Conservation (phyloP, 2,888 invertebrate species). For the Eupithecia dodoneata region DNA sequence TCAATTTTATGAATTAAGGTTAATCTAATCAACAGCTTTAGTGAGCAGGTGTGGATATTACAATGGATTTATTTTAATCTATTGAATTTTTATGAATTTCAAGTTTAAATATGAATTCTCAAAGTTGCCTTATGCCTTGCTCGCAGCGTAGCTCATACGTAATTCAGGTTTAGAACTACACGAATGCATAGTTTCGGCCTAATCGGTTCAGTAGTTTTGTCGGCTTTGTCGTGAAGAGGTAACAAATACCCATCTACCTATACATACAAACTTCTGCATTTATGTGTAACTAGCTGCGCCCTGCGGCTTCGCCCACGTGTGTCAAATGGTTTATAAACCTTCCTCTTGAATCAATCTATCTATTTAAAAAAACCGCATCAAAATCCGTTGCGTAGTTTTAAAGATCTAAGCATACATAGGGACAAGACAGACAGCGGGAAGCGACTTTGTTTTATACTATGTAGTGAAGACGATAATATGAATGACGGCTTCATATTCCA, state of each 20-base stretch:
- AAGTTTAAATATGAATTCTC: neutral
- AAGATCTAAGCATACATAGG: too few relatives aligned
- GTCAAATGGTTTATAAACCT: too few relatives aligned
- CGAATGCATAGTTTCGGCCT: neutral
- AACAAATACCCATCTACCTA: neutral
- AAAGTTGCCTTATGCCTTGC: neutral
- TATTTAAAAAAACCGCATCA: too few relatives aligned
- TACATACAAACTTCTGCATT: neutral
- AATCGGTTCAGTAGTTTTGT: neutral
- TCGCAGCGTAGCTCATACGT: neutral
- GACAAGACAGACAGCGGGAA: too few relatives aligned
- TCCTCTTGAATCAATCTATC: too few relatives aligned
- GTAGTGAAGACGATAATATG: too few relatives aligned
- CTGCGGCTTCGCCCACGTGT: too few relatives aligned
- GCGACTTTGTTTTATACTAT: too few relatives aligned
- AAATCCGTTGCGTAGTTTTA: too few relatives aligned
- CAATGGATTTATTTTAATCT: slow-evolving; percentile 17
- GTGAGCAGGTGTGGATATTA: slow-evolving; percentile 24
- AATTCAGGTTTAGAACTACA: neutral
- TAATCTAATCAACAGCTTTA: slow-evolving; percentile 28
- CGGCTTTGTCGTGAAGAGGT: too few relatives aligned
- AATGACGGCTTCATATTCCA: slow-evolving; percentile 23
- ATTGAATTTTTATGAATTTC: slow-evolving; percentile 11
- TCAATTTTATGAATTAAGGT: slow-evolving; percentile 26
- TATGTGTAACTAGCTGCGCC: neutral